Base-by-base conservation (phyloP, 2,797 vertebrate species). In the Chanos chanos region DNA sequence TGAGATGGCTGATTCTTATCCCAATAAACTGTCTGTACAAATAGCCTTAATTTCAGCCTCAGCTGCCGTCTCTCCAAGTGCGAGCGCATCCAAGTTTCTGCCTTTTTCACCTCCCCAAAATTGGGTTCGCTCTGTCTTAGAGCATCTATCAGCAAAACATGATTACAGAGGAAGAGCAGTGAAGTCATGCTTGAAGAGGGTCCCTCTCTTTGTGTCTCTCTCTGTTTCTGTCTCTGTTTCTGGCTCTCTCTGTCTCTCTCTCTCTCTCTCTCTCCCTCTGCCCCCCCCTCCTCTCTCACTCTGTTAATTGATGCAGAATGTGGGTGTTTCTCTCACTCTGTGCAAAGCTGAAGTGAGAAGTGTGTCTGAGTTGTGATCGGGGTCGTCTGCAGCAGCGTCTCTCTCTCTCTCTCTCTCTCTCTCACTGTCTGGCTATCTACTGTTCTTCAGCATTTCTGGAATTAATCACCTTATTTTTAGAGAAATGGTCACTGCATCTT, bases 171-270 rank as follows among this genome's bases (percentile, higher is more conserved):
- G 39, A 73, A 77, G 66, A 34, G 50, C 61, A 64, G 51, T 78
- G 74, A 86, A 70, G 79, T 85, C 76, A 84, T 81, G 37, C 24
- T 70, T 75, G 56, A 73, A 61, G 74, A 75, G 71, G 70, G 68
- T 37, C 21, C 70, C 54, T 59, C 8, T 15, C 34, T 59, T 41
- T 71, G 49, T 59, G 40, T 52, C 69, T 65, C 57, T 62, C 48
- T 67, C 64, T 63, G 44, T 64, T 27, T 44, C 21, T 30, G 27
- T 51, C 61, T 59, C 21, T 34, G 27, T 56, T 39, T 75, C 15
- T 73, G 12, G 37, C 27, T 54, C 25, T 51, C 15, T 31, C 52
- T 64, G 27, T 31, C 36, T 27, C 27, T 13, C 34, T 39, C 50
- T 51, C 44, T 13, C 58, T 54, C 21, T 33, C n/a, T 39, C 22